These are phyloP conservation scores for Lasioglossum albipes DNA, from an alignment of 1,140 invertebrate genomes.

Conservation along the genomic window DNA sequence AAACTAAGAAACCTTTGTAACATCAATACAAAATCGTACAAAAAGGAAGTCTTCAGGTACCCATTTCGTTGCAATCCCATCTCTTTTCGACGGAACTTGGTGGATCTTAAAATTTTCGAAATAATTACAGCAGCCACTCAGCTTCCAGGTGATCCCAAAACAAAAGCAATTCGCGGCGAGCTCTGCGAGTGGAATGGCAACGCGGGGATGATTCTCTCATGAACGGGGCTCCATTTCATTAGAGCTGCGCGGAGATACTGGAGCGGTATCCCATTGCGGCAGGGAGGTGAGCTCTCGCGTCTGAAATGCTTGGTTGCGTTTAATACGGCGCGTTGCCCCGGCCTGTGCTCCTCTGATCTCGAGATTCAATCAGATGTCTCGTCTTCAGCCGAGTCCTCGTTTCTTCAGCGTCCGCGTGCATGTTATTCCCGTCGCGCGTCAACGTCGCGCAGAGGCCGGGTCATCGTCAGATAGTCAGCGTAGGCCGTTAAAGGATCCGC, in stretches of 20 bases:
- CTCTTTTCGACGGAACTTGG: too few relatives aligned
- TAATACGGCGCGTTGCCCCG: not conserved
- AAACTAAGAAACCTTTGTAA: too few relatives aligned
- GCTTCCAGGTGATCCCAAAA: not conserved
- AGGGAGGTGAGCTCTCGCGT: not conserved
- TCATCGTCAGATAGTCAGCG: conserved; percentile 28
- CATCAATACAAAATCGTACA: too few relatives aligned
- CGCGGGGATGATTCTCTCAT: not conserved
- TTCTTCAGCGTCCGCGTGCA: not conserved
- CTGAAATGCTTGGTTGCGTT: not conserved
- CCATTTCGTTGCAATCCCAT: too few relatives aligned
- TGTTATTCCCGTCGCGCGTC: conserved; percentile 16
- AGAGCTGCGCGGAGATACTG: not conserved
- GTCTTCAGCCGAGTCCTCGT: not conserved
- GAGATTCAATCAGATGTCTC: not conserved
- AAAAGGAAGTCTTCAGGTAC: too few relatives aligned
- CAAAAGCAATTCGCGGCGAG: not conserved
- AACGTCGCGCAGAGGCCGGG: not conserved
- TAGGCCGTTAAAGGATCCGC: conserved; percentile 32
- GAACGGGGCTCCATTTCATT: not conserved
- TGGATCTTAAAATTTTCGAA: not conserved
- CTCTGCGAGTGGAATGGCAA: not conserved
- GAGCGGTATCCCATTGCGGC: not conserved
- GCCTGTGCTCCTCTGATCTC: not conserved
- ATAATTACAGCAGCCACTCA: not conserved